A percentile compares a stretch with the other conserved stretches of the same genome.
phyloP scores from a whole-genome alignment of 2,113 vertebrate species.

The Chlorodrepanis virens region DNA sequence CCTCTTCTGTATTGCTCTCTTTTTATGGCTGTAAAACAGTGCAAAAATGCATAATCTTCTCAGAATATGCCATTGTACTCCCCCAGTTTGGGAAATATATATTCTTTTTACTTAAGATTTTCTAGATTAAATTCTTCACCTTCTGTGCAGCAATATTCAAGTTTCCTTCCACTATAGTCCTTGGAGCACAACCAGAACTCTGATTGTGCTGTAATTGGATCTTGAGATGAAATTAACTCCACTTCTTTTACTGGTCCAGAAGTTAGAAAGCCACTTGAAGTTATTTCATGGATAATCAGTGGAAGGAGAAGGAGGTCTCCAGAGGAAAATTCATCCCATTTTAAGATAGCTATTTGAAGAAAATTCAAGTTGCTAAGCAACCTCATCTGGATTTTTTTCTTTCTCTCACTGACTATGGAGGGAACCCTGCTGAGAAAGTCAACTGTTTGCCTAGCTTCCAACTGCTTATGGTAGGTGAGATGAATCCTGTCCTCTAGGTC shows the following conservation, averaged over 20 bases:
- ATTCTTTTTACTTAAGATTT: not conserved
- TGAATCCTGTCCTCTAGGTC: not conserved
- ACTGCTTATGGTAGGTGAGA: not conserved
- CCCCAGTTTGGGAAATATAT: not conserved
- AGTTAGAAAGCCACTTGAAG: not conserved
- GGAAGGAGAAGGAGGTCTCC: not conserved
- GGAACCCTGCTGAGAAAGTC: not conserved
- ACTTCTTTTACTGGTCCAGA: not conserved
- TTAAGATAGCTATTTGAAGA: not conserved
- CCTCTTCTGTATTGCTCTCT: not conserved
- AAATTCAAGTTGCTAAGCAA: constrained; percentile 57
- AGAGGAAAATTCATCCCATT: constrained; percentile 13
- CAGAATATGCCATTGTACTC: not conserved
- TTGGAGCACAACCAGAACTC: not conserved
- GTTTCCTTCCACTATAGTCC: not conserved
- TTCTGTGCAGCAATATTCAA: not conserved
- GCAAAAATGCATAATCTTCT: not conserved
- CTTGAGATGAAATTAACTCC: not conserved
- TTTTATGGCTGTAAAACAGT: not conserved
- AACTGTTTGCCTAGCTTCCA: not conserved
- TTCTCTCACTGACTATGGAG: not conserved
- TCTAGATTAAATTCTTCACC: not conserved
- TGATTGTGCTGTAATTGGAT: not conserved
- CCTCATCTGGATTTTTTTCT: not conserved
- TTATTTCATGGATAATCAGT: not conserved